These are phyloP conservation scores for Aplodontia rufa DNA, from an alignment of 2,113 vertebrate species.

Conservation along the genomic window DNA sequence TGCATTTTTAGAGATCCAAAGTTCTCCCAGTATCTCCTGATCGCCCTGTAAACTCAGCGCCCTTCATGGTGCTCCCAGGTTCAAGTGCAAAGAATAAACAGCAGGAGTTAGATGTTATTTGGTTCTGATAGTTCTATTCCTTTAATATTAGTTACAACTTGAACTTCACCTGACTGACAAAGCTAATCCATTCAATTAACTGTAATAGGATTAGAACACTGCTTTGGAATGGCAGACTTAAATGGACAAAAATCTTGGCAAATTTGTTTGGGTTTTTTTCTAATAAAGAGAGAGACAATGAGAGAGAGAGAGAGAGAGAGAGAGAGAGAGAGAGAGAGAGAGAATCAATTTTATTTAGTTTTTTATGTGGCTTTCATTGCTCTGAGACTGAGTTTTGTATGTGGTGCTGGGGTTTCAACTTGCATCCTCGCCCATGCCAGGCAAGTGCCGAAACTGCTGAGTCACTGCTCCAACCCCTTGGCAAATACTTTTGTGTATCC, in stretches of 20 bases:
- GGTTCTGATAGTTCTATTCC: slow-evolving; percentile 84
- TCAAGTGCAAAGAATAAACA: slow-evolving; percentile 83
- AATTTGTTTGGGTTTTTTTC: no score
- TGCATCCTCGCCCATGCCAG: no score
- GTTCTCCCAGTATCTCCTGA: slow-evolving; percentile 65
- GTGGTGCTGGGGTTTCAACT: no score
- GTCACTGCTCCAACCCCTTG: no score
- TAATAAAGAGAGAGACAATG: no score
- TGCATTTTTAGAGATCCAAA: slow-evolving; percentile 44
- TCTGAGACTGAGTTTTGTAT: no score
- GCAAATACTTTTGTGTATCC: slow-evolving; percentile 89
- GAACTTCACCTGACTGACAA: slow-evolving; percentile 94
- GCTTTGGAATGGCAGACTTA: slow-evolving; percentile 91
- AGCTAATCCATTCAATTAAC: slow-evolving; percentile 94
- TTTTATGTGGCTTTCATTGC: no score
- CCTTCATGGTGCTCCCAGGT: slow-evolving; percentile 80
- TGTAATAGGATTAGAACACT: slow-evolving; percentile 96
- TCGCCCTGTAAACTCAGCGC: slow-evolving; percentile 71
- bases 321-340: no score
- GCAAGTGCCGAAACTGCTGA: no score
- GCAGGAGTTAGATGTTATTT: slow-evolving; percentile 83
- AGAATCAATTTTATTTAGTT: no score
- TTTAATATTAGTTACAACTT: slow-evolving; percentile 93
- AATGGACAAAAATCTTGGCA: slow-evolving; percentile 91
- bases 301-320: no score